A percentile compares a stretch with the other conserved stretches of the same genome.
Conservation (phyloP, 1,140 invertebrate genomes). For the Bombus consobrinus region DNA sequence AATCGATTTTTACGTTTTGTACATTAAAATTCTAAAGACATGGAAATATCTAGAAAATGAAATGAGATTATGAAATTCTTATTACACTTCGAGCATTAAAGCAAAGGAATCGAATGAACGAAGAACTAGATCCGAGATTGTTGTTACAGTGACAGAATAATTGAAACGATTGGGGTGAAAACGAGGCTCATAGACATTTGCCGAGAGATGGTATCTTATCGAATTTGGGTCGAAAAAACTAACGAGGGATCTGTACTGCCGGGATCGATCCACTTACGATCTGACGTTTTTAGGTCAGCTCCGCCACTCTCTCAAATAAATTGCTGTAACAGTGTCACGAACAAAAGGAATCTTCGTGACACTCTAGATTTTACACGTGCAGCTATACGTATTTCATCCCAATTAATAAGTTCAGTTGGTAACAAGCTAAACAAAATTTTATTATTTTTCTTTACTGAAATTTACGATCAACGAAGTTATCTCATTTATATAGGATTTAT, state of each 20-base stretch:
- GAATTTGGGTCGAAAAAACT: conserved; percentile 47
- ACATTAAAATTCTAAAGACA: not conserved
- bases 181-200: conserved; percentile 12
- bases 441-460: no score
- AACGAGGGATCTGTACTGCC: conserved; percentile 27
- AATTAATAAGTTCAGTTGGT: not conserved
- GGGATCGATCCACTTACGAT: conserved; percentile 24
- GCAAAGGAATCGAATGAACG: not conserved
- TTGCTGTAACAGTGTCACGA: conserved; percentile 14
- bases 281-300: conserved; percentile 33
- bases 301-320: conserved; percentile 18
- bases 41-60: not conserved
- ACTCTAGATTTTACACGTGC: not conserved
- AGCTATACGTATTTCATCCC: not conserved
- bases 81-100: not conserved
- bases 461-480: no score
- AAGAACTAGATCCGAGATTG: not conserved
- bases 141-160: not conserved
- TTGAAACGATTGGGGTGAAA: conserved; percentile 40
- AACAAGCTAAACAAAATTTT: no score
- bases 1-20: no score
- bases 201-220: conserved; percentile 2
- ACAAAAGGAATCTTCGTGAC: not conserved
- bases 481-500: no score
- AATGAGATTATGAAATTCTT: not conserved